Evolutionary conservation across 1,140 invertebrate species (phyloP), one percentile per base, ranked within the genome.

Genomic region (Halictus rubicundus): DNA sequence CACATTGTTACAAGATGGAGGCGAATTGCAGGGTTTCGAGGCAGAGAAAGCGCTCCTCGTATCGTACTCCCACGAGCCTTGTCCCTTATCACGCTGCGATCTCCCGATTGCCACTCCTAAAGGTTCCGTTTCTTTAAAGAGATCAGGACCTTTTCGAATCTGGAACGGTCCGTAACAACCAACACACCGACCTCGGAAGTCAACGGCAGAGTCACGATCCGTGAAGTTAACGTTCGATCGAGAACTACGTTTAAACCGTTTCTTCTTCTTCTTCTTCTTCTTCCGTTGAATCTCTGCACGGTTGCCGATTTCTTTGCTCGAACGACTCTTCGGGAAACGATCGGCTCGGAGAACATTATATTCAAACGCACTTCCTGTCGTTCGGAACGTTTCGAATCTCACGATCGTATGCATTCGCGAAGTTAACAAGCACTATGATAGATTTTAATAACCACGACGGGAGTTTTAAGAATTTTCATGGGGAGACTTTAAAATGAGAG

Each of bases 71-170:
- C 82, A 81, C 78, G 78, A 66, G n/a, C 63, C 65, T 42, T 19
- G 57, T 74, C 59, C 57, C 68, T 81, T 85, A 85, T 85, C 83
- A 54, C 8, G 42, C 64, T 59, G 52, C 68, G 54, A 85, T 85
- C 82, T 75, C 73, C 61, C 70, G 79, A 82, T 82, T 80, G 73
- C 82, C 82, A 76, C 73, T 79, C 68, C 72, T 85, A 84, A 49
- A 81, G 68, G 64, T 79, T 65, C 64, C 52, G 70, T 59, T 72
- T 70, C 61, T 61, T 54, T 52, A 25, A 73, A 68, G 60, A 23
- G 78, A 60, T 42, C 68, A 54, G 59, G 66, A 39, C 71, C 54
- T 80, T 77, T 81, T 76, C 72, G 64, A 85, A 84, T 81, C 80
- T 84, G 78, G 82, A 57, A 84, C 49, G 52, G 39, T 69, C 71